Percentiles rank a stretch among this genome's conserved stretches.
phyloP scores from a whole-genome alignment of 30 jellyfish, hydroid and myxozoan species.

The Phacellophora camtschatica region DNA sequence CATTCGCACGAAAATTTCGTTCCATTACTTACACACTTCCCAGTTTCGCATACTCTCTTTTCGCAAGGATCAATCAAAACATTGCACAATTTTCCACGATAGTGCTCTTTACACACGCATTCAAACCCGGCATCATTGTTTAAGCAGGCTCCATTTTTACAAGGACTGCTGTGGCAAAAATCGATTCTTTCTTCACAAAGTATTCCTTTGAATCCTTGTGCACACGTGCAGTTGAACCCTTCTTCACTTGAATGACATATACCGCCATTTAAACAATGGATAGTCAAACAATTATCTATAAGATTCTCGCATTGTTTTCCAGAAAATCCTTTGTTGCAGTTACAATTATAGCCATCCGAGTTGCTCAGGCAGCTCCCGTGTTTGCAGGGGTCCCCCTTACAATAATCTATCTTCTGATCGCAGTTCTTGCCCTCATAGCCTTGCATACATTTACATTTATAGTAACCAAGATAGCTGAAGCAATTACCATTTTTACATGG shows the following conservation, averaged over 20 bases:
- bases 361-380: conserved; percentile 58
- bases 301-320: conserved; percentile 49
- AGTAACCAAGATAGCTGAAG: not conserved
- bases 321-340: conserved; percentile 40
- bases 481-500: conserved; percentile 74
- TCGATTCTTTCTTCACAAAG: conserved; percentile 57
- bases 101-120: conserved; percentile 39
- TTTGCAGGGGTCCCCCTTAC: conserved; percentile 53
- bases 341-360: conserved; percentile 26
- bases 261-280: conserved; percentile 66
- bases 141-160: conserved; percentile 54
- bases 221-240: conserved; percentile 50
- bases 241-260: conserved; percentile 28
- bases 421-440: conserved; percentile 62
- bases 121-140: conserved; percentile 10
- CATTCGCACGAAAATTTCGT: conserved; percentile 36
- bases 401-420: conserved; percentile 30
- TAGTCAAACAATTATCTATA: conserved; percentile 43
- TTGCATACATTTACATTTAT: conserved; percentile 23
- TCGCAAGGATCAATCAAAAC: conserved; percentile 32
- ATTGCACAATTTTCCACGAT: conserved; percentile 46
- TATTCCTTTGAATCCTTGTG: conserved; percentile 49
- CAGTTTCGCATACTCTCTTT: conserved; percentile 39
- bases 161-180: conserved; percentile 46
- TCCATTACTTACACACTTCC: conserved; percentile 36